Base-by-base conservation (phyloP, 2,797 vertebrate genomes). In the Psittacula echo region DNA sequence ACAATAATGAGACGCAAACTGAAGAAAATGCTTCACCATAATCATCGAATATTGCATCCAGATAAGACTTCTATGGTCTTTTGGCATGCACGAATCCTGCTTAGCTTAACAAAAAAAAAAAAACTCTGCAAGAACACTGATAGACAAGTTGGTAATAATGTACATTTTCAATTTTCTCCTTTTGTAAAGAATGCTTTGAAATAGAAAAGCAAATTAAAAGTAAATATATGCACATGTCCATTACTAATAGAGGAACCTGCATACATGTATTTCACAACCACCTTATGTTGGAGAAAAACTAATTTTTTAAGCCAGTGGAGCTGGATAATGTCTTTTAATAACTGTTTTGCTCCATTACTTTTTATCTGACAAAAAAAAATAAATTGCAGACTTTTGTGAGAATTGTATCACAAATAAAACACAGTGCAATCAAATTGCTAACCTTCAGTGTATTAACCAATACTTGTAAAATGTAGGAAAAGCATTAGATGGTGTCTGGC, bases 291-390 rank as follows among this genome's bases (percentile, higher is more conserved):
- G 65, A 95, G 78, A 94, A 95, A 97, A 97, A 90, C 95, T 96
- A 97, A 97, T 96, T 97, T 98, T 97, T 97, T 97, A 97, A 97
- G 75, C 95, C 97, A 97, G 80, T 97, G 96, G 94, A 97, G 96
- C 97, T 96, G 53, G 85, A 90, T 96, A 97, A 96, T 92, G 56
- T 88, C 79, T 92, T 96, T 96, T 96, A 95, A 95, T 94, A 95
- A 92, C 54, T 93, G 94, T 41, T 96, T 96, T 97, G 96, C 96
- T 81, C 93, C 95, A 97, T 98, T 97, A 96, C 90, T 86, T 97
- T 97, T 97, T 96, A 97, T 97, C 95, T 95, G 70, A 92, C 39
- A 56, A 41, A 66, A 90, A 64, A 74, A 83, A 89, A 39, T 61
- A 92, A 96, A 95, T 82, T 47, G 15, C 75, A 80, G 32, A 41